phyloP scores from a whole-genome alignment of 2,888 invertebrate genomes.

The Lathronympha strigana region DNA sequence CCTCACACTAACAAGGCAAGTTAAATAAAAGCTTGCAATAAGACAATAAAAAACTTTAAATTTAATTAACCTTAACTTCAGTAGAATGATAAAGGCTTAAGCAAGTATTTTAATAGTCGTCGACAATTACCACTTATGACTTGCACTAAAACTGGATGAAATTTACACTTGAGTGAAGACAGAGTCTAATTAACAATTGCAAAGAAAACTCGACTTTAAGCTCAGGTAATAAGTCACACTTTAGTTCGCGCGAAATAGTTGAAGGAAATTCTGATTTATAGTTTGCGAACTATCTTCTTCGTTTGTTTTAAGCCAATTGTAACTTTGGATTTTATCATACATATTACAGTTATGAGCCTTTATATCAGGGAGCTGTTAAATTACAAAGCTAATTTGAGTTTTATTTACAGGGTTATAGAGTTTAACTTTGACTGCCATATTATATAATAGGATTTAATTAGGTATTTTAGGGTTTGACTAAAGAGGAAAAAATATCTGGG shows the following conservation, averaged over 20 bases:
- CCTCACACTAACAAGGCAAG: too few species aligned
- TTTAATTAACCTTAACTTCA: not conserved
- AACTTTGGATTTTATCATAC: conserved; percentile 54
- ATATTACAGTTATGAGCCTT: conserved; percentile 41
- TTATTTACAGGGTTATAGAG: not conserved
- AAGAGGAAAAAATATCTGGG: too few species aligned
- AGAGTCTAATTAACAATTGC: conserved; percentile 52
- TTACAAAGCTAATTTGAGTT: conserved; percentile 19
- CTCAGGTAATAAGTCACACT: conserved; percentile 28
- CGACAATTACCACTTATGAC: conserved; percentile 43
- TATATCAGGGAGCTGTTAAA: conserved; percentile 32
- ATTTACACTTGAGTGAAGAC: conserved; percentile 59
- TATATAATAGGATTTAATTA: not conserved
- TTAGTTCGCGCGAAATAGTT: conserved; percentile 10
- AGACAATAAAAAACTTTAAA: not conserved
- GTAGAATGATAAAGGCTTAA: conserved; percentile 7
- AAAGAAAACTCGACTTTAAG: conserved; percentile 55
- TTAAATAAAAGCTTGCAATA: too few species aligned
- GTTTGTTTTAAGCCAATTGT: conserved; percentile 67
- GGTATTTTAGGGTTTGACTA: too few species aligned
- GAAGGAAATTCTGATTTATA: conserved; percentile 60
- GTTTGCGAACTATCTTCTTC: conserved; percentile 60
- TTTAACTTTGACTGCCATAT: not conserved
- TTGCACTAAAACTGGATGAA: conserved; percentile 55
- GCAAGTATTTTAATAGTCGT: conserved; percentile 36